Evolutionary conservation across 2,797 vertebrate species (phyloP), one percentile per base, ranked within the genome.

Genomic region (Arrhamphus sclerolepis): DNA sequence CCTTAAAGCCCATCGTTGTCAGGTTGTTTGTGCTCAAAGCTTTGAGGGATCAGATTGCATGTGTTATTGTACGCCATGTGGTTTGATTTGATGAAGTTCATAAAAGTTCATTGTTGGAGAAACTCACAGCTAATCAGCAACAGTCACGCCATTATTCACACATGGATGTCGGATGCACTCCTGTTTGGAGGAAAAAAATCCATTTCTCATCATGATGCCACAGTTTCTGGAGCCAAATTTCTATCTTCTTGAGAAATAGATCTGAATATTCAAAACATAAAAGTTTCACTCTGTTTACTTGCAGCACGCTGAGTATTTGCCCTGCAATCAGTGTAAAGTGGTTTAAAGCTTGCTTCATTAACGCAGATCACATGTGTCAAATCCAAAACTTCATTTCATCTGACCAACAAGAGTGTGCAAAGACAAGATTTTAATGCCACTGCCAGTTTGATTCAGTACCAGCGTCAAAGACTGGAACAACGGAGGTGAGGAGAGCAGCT

Each of bases 21-120:
- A 6, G 56, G 18, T 44, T 42, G 44, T 28, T 62, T 34, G 6
- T 47, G 66, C 62, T 60, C 18, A 72, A 65, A 46, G 49, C 43
- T 62, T 28, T 18, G 17, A 74, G 52, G 55, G 29, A 60, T 71
- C 62, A 53, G 39, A 77, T 53, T 66, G 28, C 48, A 17, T 47
- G 14, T 51, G 64, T 55, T 61, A 62, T 62, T 40, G 7, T 24
- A 22, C 43, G 11, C 21, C 46, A 63, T 69, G 68, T 41, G 63
- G 66, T 80, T 68, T 68, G 41, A 65, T 67, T 70, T 57, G 46
- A 14, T 38, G 34, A 38, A 38, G 34, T 68, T 77, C 47, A 66
- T 69, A 64, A 66, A 76, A 65, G 52, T 65, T 7, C 24, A 48
- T 55, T 62, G 64, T 55, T 53, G 38, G 5, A 66, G 54, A 48